Conservation (phyloP, 2,888 invertebrate species). For the Iselma pallidipennis region DNA sequence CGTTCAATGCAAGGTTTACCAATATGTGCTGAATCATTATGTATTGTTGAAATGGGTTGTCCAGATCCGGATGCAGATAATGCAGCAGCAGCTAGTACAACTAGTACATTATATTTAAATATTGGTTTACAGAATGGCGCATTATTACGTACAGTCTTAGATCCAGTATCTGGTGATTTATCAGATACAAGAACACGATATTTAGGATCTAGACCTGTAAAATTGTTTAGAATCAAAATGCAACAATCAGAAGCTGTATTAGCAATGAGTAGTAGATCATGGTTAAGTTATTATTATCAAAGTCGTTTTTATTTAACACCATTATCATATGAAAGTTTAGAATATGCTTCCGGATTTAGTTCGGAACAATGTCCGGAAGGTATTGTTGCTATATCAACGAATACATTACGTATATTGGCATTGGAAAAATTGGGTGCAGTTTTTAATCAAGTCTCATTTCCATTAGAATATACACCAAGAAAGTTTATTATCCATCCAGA, state of each 20-base stretch:
- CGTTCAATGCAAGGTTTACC: constrained; percentile 97
- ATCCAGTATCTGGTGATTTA: constrained; percentile 94
- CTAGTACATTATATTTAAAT: constrained; percentile 84
- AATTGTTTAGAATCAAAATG: constrained; percentile 89
- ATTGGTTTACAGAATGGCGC: constrained; percentile 98
- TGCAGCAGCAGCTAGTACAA: constrained; percentile 68
- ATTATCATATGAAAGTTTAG: constrained; percentile 93
- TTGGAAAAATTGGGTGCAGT: constrained; percentile 98
- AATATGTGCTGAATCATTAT: constrained; percentile 93
- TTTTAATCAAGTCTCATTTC: constrained; percentile 94
- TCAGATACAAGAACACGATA: constrained; percentile 97
- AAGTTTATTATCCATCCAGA: constrained; percentile 93
- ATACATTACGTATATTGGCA: constrained; percentile 95
- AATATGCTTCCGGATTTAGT: constrained; percentile 96
- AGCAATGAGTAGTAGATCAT: constrained; percentile 96
- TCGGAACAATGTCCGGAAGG: constrained; percentile 99
- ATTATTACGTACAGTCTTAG: constrained; percentile 88
- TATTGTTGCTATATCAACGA: constrained; percentile 98
- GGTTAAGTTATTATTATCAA: constrained; percentile 98
- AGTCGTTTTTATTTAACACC: constrained; percentile 95
- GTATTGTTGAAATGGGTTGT: constrained; percentile 91
- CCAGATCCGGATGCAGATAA: constrained; percentile 65
- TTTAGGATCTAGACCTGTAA: constrained; percentile 87
- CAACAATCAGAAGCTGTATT: constrained; percentile 96
- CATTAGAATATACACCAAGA: constrained; percentile 93